Evolutionary conservation across 2,888 invertebrate genomes (phyloP).

Genomic region (Drosophila infuscata): DNA sequence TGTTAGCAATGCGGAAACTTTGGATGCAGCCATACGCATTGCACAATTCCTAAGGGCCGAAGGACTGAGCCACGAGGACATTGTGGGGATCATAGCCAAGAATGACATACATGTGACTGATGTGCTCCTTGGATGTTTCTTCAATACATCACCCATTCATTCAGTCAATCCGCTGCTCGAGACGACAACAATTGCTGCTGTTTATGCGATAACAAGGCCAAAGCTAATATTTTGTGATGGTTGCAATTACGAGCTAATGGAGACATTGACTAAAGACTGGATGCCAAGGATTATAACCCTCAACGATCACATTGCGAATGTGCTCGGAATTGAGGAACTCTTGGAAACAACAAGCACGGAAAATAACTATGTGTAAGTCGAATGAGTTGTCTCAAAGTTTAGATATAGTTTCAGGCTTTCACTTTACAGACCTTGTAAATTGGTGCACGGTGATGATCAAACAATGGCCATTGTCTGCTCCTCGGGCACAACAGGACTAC

Average conservation of each 20-base stretch:
- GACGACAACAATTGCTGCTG: slow-evolving; percentile 25
- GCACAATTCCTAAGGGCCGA: slow-evolving; percentile 46
- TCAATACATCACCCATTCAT: slow-evolving; percentile 65
- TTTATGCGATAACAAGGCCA: slow-evolving; percentile 60
- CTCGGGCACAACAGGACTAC: slow-evolving; percentile 70
- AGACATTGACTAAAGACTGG: slow-evolving; percentile 39
- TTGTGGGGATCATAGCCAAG: slow-evolving; percentile 63
- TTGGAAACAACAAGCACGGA: slow-evolving; percentile 7
- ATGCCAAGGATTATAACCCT: slow-evolving; percentile 38
- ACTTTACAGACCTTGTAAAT: slow-evolving; percentile 26
- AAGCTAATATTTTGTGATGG: slow-evolving; percentile 69
- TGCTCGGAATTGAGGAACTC: slow-evolving; percentile 27
- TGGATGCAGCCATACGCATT: slow-evolving; percentile 41
- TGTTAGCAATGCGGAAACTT: slow-evolving; percentile 51
- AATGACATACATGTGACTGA: slow-evolving; percentile 56
- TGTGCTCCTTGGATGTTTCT: slow-evolving; percentile 52
- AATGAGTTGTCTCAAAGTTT: neutral
- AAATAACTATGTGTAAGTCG: slow-evolving; percentile 27
- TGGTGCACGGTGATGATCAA: slow-evolving; percentile 46
- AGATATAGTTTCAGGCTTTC: neutral
- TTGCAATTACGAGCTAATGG: slow-evolving; percentile 39
- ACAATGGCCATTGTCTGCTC: slow-evolving; percentile 65
- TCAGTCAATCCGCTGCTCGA: slow-evolving; percentile 58
- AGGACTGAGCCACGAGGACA: slow-evolving; percentile 54
- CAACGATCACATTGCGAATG: slow-evolving; percentile 21